Percentiles rank a stretch among this genome's conserved stretches.
These are phyloP conservation scores for Aphelocoma coerulescens DNA, from an alignment of 2,113 vertebrate species.

Conservation along the genomic window DNA sequence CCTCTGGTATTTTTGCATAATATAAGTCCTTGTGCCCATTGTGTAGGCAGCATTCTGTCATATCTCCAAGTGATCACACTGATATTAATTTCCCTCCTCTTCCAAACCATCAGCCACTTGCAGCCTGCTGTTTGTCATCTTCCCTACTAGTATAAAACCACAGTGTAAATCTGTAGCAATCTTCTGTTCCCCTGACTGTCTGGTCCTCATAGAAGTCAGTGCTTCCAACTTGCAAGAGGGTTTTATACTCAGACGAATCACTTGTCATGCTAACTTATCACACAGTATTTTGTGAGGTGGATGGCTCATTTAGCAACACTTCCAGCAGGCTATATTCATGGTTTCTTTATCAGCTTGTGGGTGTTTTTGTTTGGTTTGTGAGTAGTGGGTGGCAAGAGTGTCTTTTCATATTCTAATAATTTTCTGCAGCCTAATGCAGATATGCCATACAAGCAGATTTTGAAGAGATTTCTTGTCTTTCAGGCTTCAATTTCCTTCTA, in stretches of 20 bases:
- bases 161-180: background rate
- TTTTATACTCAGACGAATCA: background rate
- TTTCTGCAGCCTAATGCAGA: background rate
- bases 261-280: background rate
- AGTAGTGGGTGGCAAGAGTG: background rate
- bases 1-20: background rate
- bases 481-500: background rate
- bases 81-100: background rate
- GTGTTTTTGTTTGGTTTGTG: background rate
- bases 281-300: background rate
- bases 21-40: background rate
- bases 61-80: background rate
- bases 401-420: background rate
- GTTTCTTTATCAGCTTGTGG: background rate
- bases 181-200: background rate
- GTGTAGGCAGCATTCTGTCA: background rate
- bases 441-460: background rate
- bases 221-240: background rate
- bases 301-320: background rate
- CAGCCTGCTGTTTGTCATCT: background rate
- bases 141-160: background rate
- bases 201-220: background rate
- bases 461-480: background rate
- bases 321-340: background rate
- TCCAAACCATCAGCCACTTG: background rate